These are phyloP conservation scores for Apeltes quadracus DNA, from an alignment of 2,113 vertebrate species.

Conservation along the genomic window DNA sequence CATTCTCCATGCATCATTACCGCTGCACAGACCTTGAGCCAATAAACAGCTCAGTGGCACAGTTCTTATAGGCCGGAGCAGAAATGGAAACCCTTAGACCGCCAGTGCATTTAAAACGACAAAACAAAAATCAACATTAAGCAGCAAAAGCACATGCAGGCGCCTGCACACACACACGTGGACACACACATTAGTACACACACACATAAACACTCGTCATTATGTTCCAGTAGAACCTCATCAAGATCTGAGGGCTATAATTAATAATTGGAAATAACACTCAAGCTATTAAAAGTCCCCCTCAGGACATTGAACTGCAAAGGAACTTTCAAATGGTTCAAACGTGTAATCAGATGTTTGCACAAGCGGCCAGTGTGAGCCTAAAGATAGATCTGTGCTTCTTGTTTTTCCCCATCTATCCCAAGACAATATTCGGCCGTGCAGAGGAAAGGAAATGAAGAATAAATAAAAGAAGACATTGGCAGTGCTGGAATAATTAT, in stretches of 20 bases:
- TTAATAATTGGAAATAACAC: slow-evolving; percentile 64
- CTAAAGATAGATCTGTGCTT: slow-evolving; percentile 69
- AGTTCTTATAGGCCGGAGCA: slow-evolving; percentile 62
- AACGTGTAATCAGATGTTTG: slow-evolving; percentile 64
- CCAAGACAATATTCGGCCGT: slow-evolving; percentile 63
- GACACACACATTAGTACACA: slow-evolving; percentile 6
- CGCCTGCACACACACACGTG: neutral
- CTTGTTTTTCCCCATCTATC: slow-evolving; percentile 50
- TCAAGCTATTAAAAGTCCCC: slow-evolving; percentile 53
- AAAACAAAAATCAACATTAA: slow-evolving; percentile 16
- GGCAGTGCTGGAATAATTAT: slow-evolving; percentile 76
- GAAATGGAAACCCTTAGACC: slow-evolving; percentile 52
- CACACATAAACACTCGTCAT: slow-evolving; percentile 1
- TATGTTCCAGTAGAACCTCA: slow-evolving; percentile 33
- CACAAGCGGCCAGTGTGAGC: slow-evolving; percentile 41
- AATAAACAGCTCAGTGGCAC: slow-evolving; percentile 77
- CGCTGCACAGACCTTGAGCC: slow-evolving; percentile 74
- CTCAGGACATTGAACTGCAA: slow-evolving; percentile 43
- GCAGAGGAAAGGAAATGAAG: slow-evolving; percentile 70
- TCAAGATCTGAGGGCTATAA: slow-evolving; percentile 58
- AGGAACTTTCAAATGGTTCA: slow-evolving; percentile 64
- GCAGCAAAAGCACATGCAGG: slow-evolving; percentile 1
- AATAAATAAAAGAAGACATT: slow-evolving; percentile 80
- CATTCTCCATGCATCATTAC: slow-evolving; percentile 83
- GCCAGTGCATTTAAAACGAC: slow-evolving; percentile 8